These are phyloP conservation scores for Aphaenogaster ashmeadi DNA, from an alignment of 1,140 invertebrate species.

Conservation along the genomic window DNA sequence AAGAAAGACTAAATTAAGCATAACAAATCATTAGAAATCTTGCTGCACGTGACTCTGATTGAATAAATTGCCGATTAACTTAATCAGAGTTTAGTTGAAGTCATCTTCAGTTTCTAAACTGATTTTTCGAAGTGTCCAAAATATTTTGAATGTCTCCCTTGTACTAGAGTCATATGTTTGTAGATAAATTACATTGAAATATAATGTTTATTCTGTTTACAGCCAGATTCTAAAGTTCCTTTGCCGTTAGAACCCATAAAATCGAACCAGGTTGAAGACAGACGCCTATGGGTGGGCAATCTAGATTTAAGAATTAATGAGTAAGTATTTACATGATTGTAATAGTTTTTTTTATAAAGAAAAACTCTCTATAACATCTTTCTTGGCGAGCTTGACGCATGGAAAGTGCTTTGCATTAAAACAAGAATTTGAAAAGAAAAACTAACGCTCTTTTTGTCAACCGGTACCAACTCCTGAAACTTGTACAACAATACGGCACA, in stretches of 20 bases:
- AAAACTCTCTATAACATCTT: not conserved
- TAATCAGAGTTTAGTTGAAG: not conserved
- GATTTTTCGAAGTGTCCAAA: not conserved
- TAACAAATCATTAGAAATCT: not conserved
- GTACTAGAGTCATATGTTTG: not conserved
- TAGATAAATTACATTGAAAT: constrained; percentile 1
- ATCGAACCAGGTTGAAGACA: constrained; percentile 89
- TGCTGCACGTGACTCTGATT: not conserved
- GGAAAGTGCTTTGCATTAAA: not conserved
- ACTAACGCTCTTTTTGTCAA: constrained; percentile 87
- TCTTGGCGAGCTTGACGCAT: not conserved
- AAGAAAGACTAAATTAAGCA: too few relatives aligned
- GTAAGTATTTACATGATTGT: constrained; percentile 90
- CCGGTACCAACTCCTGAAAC: constrained; percentile 97
- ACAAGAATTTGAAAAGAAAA: constrained; percentile 73
- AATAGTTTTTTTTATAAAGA: not conserved
- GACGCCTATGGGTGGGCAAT: constrained; percentile 96
- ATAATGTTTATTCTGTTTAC: constrained; percentile 56
- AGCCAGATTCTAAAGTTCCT: constrained; percentile 84
- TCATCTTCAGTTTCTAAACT: not conserved
- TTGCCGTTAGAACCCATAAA: constrained; percentile 89
- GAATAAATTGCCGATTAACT: not conserved
- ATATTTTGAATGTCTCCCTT: not conserved
- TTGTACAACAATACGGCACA: constrained; percentile 96
- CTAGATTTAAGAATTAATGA: constrained; percentile 95